phyloP scores from a whole-genome alignment of 1,140 invertebrate genomes.

The Scylla paramamosain region DNA sequence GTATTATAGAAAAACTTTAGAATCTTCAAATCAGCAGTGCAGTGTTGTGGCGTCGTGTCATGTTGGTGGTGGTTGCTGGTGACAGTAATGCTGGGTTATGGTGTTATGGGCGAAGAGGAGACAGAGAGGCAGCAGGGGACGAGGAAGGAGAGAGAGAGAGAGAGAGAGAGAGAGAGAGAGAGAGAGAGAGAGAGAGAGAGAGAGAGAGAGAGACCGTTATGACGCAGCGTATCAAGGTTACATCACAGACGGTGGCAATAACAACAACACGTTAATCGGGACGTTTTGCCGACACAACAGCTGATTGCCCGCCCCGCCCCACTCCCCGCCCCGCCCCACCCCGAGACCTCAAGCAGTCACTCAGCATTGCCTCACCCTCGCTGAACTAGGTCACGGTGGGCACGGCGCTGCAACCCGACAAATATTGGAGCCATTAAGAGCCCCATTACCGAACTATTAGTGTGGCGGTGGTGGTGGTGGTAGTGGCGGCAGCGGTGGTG shows the following conservation, averaged over 20 bases:
- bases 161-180: background rate
- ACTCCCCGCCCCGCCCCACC: background rate
- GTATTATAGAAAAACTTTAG: too few relatives aligned
- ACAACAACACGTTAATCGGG: background rate
- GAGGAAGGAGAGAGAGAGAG: too few relatives aligned
- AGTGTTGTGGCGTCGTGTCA: too few relatives aligned
- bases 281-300: background rate
- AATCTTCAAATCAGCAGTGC: too few relatives aligned
- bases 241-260: background rate
- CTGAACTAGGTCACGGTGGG: background rate
- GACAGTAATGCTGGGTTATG: too few relatives aligned
- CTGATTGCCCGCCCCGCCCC: background rate
- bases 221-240: background rate
- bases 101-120: too few relatives aligned
- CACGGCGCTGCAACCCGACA: background rate
- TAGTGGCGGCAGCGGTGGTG: conserved; percentile 30
- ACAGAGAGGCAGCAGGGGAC: too few relatives aligned
- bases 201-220: background rate
- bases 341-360: background rate
- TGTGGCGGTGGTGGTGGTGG: background rate
- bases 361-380: background rate
- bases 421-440: background rate
- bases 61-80: too few relatives aligned
- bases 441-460: background rate
- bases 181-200: background rate